A percentile compares a stretch with the other conserved stretches of the same genome.
These are phyloP conservation scores for Orientallactaga bullata DNA, from an alignment of 2,113 vertebrate species.

Conservation along the genomic window DNA sequence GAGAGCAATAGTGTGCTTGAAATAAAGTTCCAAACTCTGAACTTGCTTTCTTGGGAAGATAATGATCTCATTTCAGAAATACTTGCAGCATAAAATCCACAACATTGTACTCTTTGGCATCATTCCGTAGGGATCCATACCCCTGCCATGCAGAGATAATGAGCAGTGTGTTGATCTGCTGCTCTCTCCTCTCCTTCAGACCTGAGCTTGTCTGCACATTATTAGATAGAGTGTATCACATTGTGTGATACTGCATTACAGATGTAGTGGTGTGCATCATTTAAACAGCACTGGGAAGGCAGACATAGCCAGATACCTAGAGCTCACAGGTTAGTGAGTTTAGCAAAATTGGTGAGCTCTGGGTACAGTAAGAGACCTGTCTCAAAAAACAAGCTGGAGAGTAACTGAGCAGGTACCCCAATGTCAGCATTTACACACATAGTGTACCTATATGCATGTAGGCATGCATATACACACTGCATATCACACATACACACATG, in stretches of 20 bases:
- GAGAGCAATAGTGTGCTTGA: not conserved
- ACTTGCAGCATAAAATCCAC: not conserved
- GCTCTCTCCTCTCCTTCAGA: not conserved
- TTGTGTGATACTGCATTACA: not conserved
- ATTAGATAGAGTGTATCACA: not conserved
- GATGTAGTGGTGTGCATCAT: not conserved
- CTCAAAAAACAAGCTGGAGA: too few species aligned
- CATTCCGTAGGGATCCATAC: not conserved
- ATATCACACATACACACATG: too few species aligned
- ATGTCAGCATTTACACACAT: too few species aligned
- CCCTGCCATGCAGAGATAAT: not conserved
- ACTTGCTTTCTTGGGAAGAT: not conserved
- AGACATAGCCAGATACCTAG: too few species aligned
- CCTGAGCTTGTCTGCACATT: not conserved
- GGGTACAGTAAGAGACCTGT: too few species aligned
- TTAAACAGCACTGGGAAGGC: too few species aligned
- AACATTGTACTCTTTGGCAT: not conserved
- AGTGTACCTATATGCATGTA: too few species aligned
- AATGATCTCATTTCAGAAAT: not conserved
- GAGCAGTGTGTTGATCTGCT: not conserved
- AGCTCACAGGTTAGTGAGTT: too few species aligned
- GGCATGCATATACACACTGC: too few species aligned
- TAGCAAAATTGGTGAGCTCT: too few species aligned
- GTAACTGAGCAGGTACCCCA: too few species aligned
- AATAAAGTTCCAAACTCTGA: not conserved